Conservation (phyloP, 2,797 vertebrate genomes). For the Sparus aurata region DNA sequence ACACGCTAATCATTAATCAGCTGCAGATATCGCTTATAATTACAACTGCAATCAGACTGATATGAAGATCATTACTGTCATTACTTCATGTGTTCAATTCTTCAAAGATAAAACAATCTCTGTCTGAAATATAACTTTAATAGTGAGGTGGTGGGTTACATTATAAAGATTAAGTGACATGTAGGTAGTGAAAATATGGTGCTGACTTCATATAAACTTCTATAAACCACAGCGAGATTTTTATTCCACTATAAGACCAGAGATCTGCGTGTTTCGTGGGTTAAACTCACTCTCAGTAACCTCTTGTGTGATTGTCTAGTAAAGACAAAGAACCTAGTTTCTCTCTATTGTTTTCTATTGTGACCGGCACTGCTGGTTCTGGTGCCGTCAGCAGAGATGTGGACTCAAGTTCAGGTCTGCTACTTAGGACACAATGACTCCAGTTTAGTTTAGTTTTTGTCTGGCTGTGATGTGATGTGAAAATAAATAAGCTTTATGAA, state of each 20-base stretch:
- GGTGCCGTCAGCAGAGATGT: slow-evolving; percentile 15
- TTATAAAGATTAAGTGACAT: background rate
- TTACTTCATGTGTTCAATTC: background rate
- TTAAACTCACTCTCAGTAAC: slow-evolving; percentile 19
- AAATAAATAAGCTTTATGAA: too few relatives aligned
- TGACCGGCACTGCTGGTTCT: slow-evolving; percentile 40
- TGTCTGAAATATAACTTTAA: background rate
- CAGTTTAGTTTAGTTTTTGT: too few relatives aligned
- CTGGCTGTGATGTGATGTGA: too few relatives aligned
- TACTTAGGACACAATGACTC: too few relatives aligned
- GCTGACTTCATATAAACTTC: background rate
- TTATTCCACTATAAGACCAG: background rate
- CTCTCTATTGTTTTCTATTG: slow-evolving; percentile 46
- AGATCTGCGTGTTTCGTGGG: slow-evolving; percentile 2
- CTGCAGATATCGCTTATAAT: background rate
- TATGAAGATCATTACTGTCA: background rate
- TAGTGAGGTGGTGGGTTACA: background rate
- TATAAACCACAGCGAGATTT: background rate
- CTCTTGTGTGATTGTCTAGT: slow-evolving; percentile 14
- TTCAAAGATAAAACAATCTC: background rate
- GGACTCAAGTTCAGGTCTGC: too few relatives aligned
- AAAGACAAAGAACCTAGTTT: slow-evolving; percentile 44
- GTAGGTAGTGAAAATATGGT: background rate
- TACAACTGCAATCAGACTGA: background rate
- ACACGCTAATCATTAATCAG: background rate